A percentile compares a stretch with the other conserved stretches of the same genome.
These are phyloP conservation scores for Phlogophora meticulosa DNA, from an alignment of 2,888 invertebrate species.

Conservation along the genomic window DNA sequence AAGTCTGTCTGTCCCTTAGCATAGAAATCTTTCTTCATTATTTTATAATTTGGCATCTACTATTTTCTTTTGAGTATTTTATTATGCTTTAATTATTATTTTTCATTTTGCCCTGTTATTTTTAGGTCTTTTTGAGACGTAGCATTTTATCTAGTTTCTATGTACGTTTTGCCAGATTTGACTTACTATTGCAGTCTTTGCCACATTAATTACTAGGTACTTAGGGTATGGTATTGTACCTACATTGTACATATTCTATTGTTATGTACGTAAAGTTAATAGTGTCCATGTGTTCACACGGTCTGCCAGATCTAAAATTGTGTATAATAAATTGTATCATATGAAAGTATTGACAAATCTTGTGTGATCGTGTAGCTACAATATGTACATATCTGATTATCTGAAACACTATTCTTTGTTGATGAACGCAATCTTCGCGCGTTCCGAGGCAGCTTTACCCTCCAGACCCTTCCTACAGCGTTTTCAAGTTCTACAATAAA, in stretches of 20 bases:
- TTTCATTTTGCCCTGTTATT: slow-evolving; percentile 70
- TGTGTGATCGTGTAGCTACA: slow-evolving; percentile 72
- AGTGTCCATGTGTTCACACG: slow-evolving; percentile 80
- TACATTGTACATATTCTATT: slow-evolving; percentile 73
- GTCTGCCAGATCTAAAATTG: slow-evolving; percentile 73
- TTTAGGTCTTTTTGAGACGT: slow-evolving; percentile 78
- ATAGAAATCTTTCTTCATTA: slow-evolving; percentile 50
- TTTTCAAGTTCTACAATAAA: slow-evolving; percentile 47
- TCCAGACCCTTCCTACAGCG: slow-evolving; percentile 30
- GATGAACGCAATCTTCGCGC: slow-evolving; percentile 36
- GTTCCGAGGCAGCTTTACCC: slow-evolving; percentile 60
- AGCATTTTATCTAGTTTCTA: slow-evolving; percentile 76
- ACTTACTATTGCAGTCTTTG: slow-evolving; percentile 79
- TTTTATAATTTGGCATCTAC: slow-evolving; percentile 73
- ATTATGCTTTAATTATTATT: slow-evolving; percentile 70
- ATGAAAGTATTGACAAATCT: slow-evolving; percentile 67
- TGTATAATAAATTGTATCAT: slow-evolving; percentile 73
- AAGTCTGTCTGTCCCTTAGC: slow-evolving; percentile 61
- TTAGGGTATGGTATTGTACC: slow-evolving; percentile 69
- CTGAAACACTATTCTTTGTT: slow-evolving; percentile 33
- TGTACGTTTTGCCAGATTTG: slow-evolving; percentile 76
- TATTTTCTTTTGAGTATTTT: slow-evolving; percentile 68
- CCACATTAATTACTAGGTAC: slow-evolving; percentile 77
- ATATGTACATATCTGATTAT: slow-evolving; percentile 63
- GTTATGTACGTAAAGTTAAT: slow-evolving; percentile 74